Percentiles rank a stretch among this genome's conserved stretches.
Evolutionary conservation across 2,797 vertebrate genomes (phyloP).

Genomic region (Pseudochirops corinnae): DNA sequence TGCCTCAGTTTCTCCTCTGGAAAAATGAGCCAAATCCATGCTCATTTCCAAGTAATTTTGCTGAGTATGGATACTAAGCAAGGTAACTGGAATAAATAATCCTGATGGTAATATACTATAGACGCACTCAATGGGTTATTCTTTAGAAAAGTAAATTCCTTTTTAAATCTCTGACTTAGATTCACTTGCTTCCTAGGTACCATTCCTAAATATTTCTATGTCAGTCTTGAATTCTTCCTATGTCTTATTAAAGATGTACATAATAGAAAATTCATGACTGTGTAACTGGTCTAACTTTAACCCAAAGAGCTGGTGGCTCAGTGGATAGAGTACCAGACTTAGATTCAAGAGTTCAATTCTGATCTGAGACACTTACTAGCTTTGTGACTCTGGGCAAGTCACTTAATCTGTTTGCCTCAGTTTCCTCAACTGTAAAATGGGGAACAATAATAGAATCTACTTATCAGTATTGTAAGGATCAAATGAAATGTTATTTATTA

Average conservation of each 20-base stretch:
- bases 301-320: background rate
- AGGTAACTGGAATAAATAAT: background rate
- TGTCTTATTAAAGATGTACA: background rate
- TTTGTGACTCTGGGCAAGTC: background rate
- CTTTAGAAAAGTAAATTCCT: background rate
- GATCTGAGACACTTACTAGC: background rate
- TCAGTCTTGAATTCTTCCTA: background rate
- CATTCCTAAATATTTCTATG: constrained; percentile 7
- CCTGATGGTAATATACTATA: background rate
- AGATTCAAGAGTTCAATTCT: background rate
- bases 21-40: background rate
- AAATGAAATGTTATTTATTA: background rate
- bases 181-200: background rate
- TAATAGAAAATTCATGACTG: background rate
- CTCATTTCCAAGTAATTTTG: background rate
- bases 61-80: background rate
- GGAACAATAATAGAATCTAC: background rate
- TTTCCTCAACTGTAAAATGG: background rate
- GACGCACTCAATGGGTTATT: background rate
- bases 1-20: background rate
- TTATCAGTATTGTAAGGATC: background rate
- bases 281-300: background rate
- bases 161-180: background rate
- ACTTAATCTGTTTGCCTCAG: background rate
- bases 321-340: background rate